phyloP scores from a whole-genome alignment of 2,113 vertebrate genomes.

The Physeter macrocephalus region DNA sequence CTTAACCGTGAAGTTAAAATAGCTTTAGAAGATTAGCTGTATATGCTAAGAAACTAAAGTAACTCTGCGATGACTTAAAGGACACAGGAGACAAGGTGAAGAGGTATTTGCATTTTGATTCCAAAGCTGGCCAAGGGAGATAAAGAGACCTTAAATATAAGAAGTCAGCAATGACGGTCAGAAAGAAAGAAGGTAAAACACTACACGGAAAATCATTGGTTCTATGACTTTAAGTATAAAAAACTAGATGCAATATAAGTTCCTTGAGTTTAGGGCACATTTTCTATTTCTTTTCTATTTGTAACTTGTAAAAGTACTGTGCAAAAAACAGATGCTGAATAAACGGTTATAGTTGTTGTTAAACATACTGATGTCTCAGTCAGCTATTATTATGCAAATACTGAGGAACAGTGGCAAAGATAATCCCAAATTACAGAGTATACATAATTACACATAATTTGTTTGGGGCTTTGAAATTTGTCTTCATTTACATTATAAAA shows the following conservation, averaged over 20 bases:
- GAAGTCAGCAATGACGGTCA: background rate
- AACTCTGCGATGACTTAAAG: slow-evolving; percentile 33
- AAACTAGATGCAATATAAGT: background rate
- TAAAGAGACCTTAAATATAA: background rate
- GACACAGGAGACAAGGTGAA: background rate
- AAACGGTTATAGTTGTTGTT: background rate
- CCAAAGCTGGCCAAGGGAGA: background rate
- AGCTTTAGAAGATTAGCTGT: slow-evolving; percentile 45
- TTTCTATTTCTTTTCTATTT: background rate
- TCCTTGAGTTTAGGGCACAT: background rate
- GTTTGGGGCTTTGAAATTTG: background rate
- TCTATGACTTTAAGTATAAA: background rate
- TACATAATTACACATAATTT: background rate
- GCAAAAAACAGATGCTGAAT: background rate
- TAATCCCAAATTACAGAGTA: background rate
- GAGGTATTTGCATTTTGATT: slow-evolving; percentile 1
- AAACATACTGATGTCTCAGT: background rate
- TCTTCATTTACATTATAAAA: background rate
- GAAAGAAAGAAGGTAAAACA: background rate
- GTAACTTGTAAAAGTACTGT: background rate
- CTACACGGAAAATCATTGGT: background rate
- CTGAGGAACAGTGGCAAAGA: background rate
- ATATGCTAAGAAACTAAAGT: slow-evolving; percentile 28
- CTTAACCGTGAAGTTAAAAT: slow-evolving; percentile 39
- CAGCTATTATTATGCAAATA: background rate